Evolutionary conservation across 2,888 invertebrate genomes (phyloP).

Genomic region (Chouioia cunea): DNA sequence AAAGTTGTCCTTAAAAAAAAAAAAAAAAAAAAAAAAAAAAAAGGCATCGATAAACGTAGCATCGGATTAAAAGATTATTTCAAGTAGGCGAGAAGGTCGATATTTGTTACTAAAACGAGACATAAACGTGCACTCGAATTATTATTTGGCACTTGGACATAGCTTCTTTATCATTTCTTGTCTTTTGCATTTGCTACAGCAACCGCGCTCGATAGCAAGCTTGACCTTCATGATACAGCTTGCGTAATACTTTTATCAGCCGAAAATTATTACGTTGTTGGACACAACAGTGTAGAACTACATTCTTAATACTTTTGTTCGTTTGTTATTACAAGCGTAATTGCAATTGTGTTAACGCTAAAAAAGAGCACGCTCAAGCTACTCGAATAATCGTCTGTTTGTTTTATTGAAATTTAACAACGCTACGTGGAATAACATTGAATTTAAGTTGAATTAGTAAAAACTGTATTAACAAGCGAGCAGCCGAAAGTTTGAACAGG

Average conservation of each 20-base stretch:
- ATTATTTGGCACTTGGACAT: not conserved
- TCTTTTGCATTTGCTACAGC: conserved; percentile 2
- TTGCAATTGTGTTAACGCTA: conserved; percentile 4
- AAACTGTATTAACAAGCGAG: too few species aligned
- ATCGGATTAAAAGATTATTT: too few species aligned
- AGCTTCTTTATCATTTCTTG: conserved; percentile 11
- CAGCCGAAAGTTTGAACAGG: too few species aligned
- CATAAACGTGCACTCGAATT: not conserved
- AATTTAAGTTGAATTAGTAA: too few species aligned
- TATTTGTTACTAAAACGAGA: too few species aligned
- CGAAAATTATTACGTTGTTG: conserved; percentile 57
- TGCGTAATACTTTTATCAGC: conserved; percentile 67
- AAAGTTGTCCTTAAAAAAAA: too few species aligned
- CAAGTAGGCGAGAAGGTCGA: too few species aligned
- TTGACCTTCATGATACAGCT: conserved; percentile 50
- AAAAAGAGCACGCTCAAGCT: conserved; percentile 17
- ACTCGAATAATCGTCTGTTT: conserved; percentile 27
- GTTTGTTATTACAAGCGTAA: too few species aligned
- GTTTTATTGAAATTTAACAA: too few species aligned
- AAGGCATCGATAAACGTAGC: too few species aligned
- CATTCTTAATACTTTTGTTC: not conserved
- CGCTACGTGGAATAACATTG: too few species aligned
- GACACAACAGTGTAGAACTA: conserved; percentile 13
- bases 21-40: too few species aligned
- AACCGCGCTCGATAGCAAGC: conserved; percentile 24